Base-by-base conservation (phyloP, 2,888 invertebrate genomes). In the Neoitamus cyanurus region DNA sequence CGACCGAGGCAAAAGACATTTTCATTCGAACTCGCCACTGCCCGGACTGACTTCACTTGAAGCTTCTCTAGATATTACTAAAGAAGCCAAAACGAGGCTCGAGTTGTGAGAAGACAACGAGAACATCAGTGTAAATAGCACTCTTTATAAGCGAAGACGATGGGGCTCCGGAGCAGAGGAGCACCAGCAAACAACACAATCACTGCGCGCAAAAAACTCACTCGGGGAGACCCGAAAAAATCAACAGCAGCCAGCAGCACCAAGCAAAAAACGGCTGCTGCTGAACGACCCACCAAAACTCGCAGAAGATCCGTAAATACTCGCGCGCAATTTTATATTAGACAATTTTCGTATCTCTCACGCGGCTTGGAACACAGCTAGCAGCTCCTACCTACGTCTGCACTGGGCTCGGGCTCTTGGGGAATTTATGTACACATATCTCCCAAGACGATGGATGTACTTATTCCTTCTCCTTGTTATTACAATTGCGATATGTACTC, bases 321-420 rank as follows among this genome's bases (percentile, higher is more conserved):
- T 84, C 85, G 80, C 85, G 85, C 84, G 85, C 85, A 85, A 85
- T 85, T 85, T 85, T 84, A 84, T 84, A 58, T 20, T 78, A 85
- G 78, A 83, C 83, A 73, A 77, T 83, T 85, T 85, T 75, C 78
- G 83, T 83, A 78, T 77, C 75, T 85, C 83, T 83, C 85, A 69
- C 83, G 83, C 85, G 83, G 83, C 68, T 42, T 42, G 15, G 42
- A n/a, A 42, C 5, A 15, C 72, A 69, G 4, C 20, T 30, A 5
- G 11, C 31, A 78, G 70, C 70, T 69, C 13, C 78, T 6, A 75
- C 25, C 78, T 58, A 48, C 34, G 36, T 31, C 34, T 83, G 42
- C 78, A 72, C 20, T 83, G 68, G 80, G 72, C 80, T 48, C 72
- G 58, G 20, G 75, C 48, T 46, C 77, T 85, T 82, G 84, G 85